These are phyloP conservation scores for Diprion similis DNA, from an alignment of 1,140 invertebrate genomes.

Conservation along the genomic window DNA sequence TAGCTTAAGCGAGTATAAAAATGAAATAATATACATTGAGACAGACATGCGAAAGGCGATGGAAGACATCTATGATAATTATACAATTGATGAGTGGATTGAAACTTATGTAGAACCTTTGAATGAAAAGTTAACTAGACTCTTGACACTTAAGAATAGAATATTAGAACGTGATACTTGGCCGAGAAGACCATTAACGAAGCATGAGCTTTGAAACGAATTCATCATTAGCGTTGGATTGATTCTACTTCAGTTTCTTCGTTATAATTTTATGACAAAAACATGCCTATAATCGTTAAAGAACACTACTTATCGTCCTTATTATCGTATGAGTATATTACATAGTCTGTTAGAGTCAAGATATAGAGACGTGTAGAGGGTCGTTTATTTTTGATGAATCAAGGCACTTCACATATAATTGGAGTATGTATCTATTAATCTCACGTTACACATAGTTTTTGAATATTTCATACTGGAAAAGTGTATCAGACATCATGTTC, in stretches of 20 bases:
- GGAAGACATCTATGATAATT: constrained; percentile 74
- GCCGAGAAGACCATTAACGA: constrained; percentile 65
- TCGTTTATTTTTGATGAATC: neutral
- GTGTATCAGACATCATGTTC: neutral
- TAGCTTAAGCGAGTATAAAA: constrained; percentile 70
- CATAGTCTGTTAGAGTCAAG: neutral
- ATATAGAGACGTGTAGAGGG: neutral
- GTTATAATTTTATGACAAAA: neutral
- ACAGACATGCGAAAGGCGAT: constrained; percentile 71
- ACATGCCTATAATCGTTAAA: too few relatives aligned
- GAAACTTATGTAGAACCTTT: constrained; percentile 70
- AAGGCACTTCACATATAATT: neutral
- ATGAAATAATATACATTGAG: constrained; percentile 67
- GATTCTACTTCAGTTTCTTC: neutral
- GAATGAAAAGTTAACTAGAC: constrained; percentile 61
- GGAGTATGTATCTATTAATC: neutral
- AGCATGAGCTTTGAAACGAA: constrained; percentile 23
- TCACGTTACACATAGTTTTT: neutral
- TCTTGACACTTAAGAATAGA: constrained; percentile 64
- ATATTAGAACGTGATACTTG: constrained; percentile 63
- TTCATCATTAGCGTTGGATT: neutral
- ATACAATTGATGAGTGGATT: constrained; percentile 78
- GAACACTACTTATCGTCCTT: too few relatives aligned
- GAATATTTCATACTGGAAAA: neutral
- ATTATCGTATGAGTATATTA: too few relatives aligned